Base-by-base conservation (phyloP, 2,113 vertebrate species). In the Polyodon spathula region DNA sequence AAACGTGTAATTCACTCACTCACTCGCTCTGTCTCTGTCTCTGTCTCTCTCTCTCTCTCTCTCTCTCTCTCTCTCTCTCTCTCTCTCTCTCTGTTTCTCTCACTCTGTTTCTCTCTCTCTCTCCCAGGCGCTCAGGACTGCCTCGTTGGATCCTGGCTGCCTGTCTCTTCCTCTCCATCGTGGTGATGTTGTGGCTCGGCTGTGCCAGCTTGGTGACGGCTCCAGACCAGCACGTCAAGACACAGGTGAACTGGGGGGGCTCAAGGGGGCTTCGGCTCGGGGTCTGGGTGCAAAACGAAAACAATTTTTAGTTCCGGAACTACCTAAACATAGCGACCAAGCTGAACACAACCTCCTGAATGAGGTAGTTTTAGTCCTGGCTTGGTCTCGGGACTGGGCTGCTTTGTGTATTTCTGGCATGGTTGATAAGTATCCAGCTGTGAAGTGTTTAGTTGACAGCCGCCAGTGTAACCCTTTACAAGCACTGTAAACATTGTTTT, bases 181-280 rank as follows among this genome's bases (percentile, higher is more conserved):
- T 96, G 89, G 92, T 97, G 65, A 94, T 98, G 93, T 71, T 99
- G 68, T 98, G 96, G 94, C 89, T 99, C 38, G 96, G 94, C 80
- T 99, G 96, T 6, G 95, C 94, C 74, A 95, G 93, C 8, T 73
- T 97, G 51, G 93, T 95, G 69, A 95, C 94, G 0, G 91, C 93
- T 0, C 95, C 94, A 0, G 92, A 95, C 74, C 94, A 97, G 72
- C 93, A 95, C 60, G 65, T 95, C 78, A 93, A 89, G 81, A 87
- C 88, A 6, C 93, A 97, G 92, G 95, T 97, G 83, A 0, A 4
- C 59, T n/a, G n/a, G n/a, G n/a, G n/a, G n/a, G n/a, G n/a, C 58
- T 15, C 27, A 60, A 11, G 5, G 2, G 17, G 2, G 46, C 60
- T 10, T 16, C 48, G 10, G 37, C 10, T 8, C 15, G 38, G 11